phyloP scores from a whole-genome alignment of 2,113 vertebrate genomes.

The Seriola aureovittata region DNA sequence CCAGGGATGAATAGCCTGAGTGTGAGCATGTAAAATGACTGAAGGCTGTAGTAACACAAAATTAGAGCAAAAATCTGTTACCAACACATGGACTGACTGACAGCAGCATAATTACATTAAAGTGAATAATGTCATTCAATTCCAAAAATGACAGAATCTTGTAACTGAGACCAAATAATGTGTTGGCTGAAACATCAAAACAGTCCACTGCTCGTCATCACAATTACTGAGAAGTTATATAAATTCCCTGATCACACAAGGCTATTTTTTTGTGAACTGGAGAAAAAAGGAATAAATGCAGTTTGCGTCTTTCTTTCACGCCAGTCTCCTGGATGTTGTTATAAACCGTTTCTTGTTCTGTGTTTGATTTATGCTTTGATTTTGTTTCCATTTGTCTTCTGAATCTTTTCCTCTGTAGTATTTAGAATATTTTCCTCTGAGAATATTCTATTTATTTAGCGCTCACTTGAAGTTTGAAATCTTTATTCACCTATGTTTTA shows the following conservation, averaged over 20 bases:
- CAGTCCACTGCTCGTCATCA: background rate
- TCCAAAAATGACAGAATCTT: background rate
- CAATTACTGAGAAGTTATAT: background rate
- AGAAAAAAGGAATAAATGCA: constrained; percentile 10
- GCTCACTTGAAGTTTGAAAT: constrained; percentile 27
- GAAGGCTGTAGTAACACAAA: background rate
- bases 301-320: constrained; percentile 12
- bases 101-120: background rate
- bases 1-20: background rate
- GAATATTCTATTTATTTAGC: constrained; percentile 27
- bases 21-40: background rate
- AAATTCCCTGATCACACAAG: constrained; percentile 1
- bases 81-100: too few relatives aligned
- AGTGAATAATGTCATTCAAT: background rate
- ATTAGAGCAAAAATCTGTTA: background rate
- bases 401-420: constrained; percentile 11
- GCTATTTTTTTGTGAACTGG: background rate
- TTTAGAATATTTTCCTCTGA: constrained; percentile 38
- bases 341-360: constrained; percentile 30
- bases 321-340: constrained; percentile 10
- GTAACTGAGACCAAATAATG: background rate
- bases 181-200: constrained; percentile 11
- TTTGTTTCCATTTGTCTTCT: background rate
- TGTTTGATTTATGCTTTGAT: constrained; percentile 42
- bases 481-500: constrained; percentile 23